phyloP scores from a whole-genome alignment of 2,797 vertebrate species.

The Spondyliosoma cantharus region DNA sequence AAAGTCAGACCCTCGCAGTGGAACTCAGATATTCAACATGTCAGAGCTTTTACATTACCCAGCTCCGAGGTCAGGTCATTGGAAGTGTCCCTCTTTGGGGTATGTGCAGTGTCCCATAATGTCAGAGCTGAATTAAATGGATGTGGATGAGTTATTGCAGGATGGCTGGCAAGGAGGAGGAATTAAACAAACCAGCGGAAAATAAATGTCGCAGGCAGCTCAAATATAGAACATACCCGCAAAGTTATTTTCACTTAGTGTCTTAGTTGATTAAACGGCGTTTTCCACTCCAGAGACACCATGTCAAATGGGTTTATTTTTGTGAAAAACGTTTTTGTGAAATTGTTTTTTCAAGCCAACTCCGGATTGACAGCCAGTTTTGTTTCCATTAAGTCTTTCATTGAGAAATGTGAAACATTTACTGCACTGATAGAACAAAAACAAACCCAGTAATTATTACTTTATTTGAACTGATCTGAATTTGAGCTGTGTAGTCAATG shows the following conservation, averaged over 20 bases:
- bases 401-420: slow-evolving; percentile 11
- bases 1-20: slow-evolving; percentile 35
- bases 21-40: slow-evolving; percentile 53
- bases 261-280: slow-evolving; percentile 65
- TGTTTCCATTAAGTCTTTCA: slow-evolving; percentile 23
- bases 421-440: slow-evolving; percentile 3
- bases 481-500: no score
- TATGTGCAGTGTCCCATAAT: slow-evolving; percentile 60
- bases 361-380: slow-evolving; percentile 5
- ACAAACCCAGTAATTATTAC: neutral
- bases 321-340: slow-evolving; percentile 27
- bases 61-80: slow-evolving; percentile 46
- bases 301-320: slow-evolving; percentile 34
- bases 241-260: slow-evolving; percentile 71
- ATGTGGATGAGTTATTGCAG: slow-evolving; percentile 77
- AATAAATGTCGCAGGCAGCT: slow-evolving; percentile 65
- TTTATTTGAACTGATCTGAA: neutral
- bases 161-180: slow-evolving; percentile 73
- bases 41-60: slow-evolving; percentile 63
- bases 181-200: slow-evolving; percentile 83
- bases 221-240: slow-evolving; percentile 67
- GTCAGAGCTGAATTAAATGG: slow-evolving; percentile 64
- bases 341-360: slow-evolving; percentile 15
- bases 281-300: slow-evolving; percentile 60
- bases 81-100: slow-evolving; percentile 56